These are phyloP conservation scores for Rhabdomys pumilio DNA, from an alignment of 2,797 vertebrate genomes.

Conservation along the genomic window DNA sequence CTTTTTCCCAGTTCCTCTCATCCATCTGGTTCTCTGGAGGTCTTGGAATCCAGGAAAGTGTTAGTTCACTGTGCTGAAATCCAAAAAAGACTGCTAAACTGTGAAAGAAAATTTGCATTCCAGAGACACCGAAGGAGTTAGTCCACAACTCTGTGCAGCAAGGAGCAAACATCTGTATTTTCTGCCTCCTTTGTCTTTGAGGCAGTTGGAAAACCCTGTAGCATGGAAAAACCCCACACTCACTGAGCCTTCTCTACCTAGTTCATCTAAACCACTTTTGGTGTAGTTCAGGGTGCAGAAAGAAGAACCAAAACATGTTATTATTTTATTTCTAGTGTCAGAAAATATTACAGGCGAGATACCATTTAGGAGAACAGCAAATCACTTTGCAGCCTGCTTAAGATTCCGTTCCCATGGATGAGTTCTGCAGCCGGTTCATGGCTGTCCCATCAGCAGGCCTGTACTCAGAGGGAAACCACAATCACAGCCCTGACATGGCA, in stretches of 20 bases:
- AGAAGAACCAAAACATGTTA: conserved; percentile 73
- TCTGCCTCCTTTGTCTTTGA: conserved; percentile 71
- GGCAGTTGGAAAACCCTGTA: conserved; percentile 28
- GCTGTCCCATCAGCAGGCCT: background rate
- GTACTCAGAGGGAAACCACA: background rate
- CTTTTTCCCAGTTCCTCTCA: conserved; percentile 79
- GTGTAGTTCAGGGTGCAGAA: background rate
- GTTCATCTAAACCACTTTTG: conserved; percentile 49
- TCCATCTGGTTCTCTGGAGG: conserved; percentile 85
- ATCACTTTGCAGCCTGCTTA: background rate
- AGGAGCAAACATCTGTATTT: conserved; percentile 79
- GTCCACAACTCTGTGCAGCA: conserved; percentile 60
- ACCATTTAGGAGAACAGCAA: conserved; percentile 61
- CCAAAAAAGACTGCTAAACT: conserved; percentile 86
- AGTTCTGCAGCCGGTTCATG: background rate
- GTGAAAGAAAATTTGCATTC: conserved; percentile 84
- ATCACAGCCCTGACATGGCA: conserved; percentile 9
- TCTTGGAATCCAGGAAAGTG: conserved; percentile 86
- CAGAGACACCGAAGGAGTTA: conserved; percentile 76
- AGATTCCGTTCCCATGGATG: background rate
- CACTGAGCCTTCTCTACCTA: background rate
- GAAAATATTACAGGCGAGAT: conserved; percentile 68
- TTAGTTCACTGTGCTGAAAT: conserved; percentile 84
- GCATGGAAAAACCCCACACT: conserved; percentile 35
- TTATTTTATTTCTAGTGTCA: conserved; percentile 81